Percentiles rank a stretch among this genome's conserved stretches.
phyloP scores from a whole-genome alignment of 2,888 invertebrate genomes.

The Aleiodes alternator region DNA sequence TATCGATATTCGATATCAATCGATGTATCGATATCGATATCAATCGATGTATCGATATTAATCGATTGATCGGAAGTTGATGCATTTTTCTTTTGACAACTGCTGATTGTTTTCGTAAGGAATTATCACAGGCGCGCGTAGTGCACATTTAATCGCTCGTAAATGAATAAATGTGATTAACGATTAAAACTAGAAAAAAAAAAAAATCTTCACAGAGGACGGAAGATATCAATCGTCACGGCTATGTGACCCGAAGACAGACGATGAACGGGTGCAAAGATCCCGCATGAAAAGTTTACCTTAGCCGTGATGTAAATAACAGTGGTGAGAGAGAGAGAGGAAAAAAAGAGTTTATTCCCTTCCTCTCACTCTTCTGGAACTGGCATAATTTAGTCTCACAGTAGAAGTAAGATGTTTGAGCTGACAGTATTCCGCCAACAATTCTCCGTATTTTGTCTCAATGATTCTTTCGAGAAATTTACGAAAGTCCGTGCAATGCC shows the following conservation, averaged over 20 bases:
- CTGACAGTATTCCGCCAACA: constrained; percentile 42
- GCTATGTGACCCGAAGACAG: constrained; percentile 67
- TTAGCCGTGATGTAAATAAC: constrained; percentile 69
- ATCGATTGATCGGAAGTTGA: too few relatives aligned
- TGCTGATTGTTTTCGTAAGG: too few relatives aligned
- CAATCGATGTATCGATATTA: too few relatives aligned
- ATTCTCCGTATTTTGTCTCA: constrained; percentile 31
- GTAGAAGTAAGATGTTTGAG: constrained; percentile 22
- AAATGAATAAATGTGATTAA: constrained; percentile 19
- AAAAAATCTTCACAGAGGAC: constrained; percentile 51
- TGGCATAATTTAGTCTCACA: constrained; percentile 49
- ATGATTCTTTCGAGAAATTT: constrained; percentile 35
- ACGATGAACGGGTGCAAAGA: constrained; percentile 69
- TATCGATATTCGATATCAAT: too few relatives aligned
- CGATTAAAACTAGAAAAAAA: not conserved
- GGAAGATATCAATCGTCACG: constrained; percentile 64
- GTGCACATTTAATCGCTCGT: not conserved
- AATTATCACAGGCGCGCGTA: too few relatives aligned
- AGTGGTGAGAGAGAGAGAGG: constrained; percentile 57
- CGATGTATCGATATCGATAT: too few relatives aligned
- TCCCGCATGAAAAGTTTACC: constrained; percentile 68
- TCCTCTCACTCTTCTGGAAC: constrained; percentile 24
- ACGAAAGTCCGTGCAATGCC: not conserved
- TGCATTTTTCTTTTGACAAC: too few relatives aligned
- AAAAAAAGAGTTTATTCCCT: constrained; percentile 40